These are phyloP conservation scores for Apodemus agrarius DNA, from an alignment of 2,797 vertebrate species.

Conservation along the genomic window DNA sequence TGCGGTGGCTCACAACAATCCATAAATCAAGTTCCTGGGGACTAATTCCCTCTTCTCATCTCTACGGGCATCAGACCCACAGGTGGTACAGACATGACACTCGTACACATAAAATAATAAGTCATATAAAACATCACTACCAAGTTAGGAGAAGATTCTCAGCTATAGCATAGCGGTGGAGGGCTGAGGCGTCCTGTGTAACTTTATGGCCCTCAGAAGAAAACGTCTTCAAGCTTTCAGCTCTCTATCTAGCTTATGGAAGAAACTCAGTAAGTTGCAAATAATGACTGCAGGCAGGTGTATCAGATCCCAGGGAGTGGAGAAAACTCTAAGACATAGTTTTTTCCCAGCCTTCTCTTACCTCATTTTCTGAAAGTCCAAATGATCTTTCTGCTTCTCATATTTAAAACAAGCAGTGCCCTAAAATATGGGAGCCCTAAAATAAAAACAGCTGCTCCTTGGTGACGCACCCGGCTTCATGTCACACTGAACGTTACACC, in stretches of 20 bases:
- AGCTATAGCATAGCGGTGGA: not conserved
- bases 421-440: not conserved
- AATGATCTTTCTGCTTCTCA: not conserved
- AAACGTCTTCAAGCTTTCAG: not conserved
- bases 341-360: not conserved
- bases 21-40: not conserved
- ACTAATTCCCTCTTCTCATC: not conserved
- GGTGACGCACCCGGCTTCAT: accelerated
- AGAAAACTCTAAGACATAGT: not conserved
- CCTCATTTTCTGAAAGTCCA: not conserved
- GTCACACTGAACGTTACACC: not conserved
- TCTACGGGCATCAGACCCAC: not conserved
- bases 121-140: not conserved
- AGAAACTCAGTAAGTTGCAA: not conserved
- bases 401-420: not conserved
- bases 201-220: not conserved
- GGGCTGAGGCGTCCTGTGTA: not conserved
- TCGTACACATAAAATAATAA: not conserved
- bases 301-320: not conserved
- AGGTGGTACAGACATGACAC: not conserved
- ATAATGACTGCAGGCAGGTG: not conserved
- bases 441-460: not conserved
- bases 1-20: not conserved
- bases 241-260: not conserved
- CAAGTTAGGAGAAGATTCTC: not conserved